phyloP scores from a whole-genome alignment of 2,113 vertebrate species.

The Thalassoma bifasciatum region DNA sequence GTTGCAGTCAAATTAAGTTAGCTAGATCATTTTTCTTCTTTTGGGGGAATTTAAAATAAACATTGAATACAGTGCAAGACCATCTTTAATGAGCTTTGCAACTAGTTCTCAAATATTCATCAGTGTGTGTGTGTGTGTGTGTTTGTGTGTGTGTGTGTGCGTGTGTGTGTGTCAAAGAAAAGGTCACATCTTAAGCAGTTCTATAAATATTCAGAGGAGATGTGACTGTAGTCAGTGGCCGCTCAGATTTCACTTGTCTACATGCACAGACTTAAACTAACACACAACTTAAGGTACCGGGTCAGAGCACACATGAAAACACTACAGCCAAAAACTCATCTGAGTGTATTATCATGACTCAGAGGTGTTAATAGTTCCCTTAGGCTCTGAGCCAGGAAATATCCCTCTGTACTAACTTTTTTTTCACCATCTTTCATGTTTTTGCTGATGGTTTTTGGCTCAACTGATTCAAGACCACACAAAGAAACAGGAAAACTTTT shows the following conservation, averaged over 20 bases:
- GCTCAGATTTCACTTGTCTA: constrained; percentile 55
- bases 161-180: constrained; percentile 36
- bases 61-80: no score
- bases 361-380: constrained; percentile 69
- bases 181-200: constrained; percentile 73
- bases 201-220: constrained; percentile 73
- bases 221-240: constrained; percentile 44
- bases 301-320: constrained; percentile 36
- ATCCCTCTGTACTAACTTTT: constrained; percentile 6
- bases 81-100: no score
- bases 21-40: no score
- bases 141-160: neutral
- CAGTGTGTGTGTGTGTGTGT: constrained; percentile 9
- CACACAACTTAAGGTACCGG: constrained; percentile 40
- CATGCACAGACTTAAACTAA: constrained; percentile 6
- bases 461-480: constrained; percentile 25
- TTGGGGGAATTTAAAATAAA: no score
- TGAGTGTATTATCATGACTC: constrained; percentile 56
- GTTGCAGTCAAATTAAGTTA: no score
- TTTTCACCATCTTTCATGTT: constrained; percentile 40
- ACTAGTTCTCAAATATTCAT: no score
- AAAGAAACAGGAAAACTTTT: constrained; percentile 5
- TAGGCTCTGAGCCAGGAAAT: constrained; percentile 43
- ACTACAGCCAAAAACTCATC: constrained; percentile 41
- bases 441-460: constrained; percentile 38